Evolutionary conservation across 2,888 invertebrate species (phyloP), one percentile per base, ranked within the genome.

Genomic region (Caenorhabditis sp.): DNA sequence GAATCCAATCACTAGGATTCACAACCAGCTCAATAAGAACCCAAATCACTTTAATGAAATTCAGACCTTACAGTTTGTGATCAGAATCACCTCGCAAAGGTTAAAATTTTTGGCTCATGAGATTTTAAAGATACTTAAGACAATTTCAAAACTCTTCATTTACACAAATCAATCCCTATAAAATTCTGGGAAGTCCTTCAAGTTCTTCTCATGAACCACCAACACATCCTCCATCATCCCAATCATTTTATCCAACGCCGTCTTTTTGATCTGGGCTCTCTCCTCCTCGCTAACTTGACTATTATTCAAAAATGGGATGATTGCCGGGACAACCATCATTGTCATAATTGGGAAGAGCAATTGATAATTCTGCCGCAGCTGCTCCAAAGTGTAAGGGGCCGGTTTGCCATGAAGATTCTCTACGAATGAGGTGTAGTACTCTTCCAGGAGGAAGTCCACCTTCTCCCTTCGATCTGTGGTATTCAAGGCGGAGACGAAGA

Each of bases 181-280:
- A 23, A 65, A 73, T 14, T 68, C 49, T 23, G 73, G 73, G 43
- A 68, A 73, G 17, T 64, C 61, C 20, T 73, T 14, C 8, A 68
- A 21, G 20, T 43, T 73, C 25, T 38, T 38, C 56, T 73, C 62
- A 27, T 73, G 73, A n/a, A 65, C 60, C 0, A 25, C 26, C 8
- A 73, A 36, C 12, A 57, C 53, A 56, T 73, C 73, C 23, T 73
- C 73, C 10, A 73, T 53, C 38, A 73, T 59, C 23, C 73, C 73
- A 8, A 68, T 27, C 65, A 73, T 68, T 27, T 73, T 73, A 10
- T 61, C 59, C 50, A 73, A 20, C 17, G 68, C 68, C 1, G 27
- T 50, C 21, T 61, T 50, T 59, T 54, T 63, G 53, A 66, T 20
- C n/a, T 20, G 4, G 8, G 3, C 5, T n/a, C 23, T 53, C 62